Base-by-base conservation (phyloP, 1,140 invertebrate genomes). In the Ooceraea biroi region DNA sequence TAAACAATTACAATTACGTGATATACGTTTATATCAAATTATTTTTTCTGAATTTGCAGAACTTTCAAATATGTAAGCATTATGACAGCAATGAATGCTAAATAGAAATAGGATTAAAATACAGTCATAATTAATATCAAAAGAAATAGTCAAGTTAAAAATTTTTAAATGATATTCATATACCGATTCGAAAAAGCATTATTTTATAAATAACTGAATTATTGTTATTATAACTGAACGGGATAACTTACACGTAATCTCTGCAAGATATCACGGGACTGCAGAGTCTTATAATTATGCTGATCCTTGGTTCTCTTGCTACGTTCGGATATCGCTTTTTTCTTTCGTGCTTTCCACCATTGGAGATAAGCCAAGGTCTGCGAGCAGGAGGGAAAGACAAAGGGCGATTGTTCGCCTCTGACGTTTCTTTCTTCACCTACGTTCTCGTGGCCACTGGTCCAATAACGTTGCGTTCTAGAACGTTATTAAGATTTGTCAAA, bases 401-500 rank as follows among this genome's bases (percentile, higher is more conserved):
- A 94, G 17, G 92, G 91, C 12, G 91, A 89, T 80, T 89, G 90
- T 60, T 93, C 89, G 8, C 86, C 36, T 58, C 85, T 88, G 22
- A 91, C 78, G 68, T 91, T 86, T 85, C 68, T 89, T 17, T 84
- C 55, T 72, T 90, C 84, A 69, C 87, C 90, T 68, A 89, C 77
- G 58, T 90, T 84, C 71, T 93, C 89, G 58, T 91, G 91, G 58
- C 86, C 91, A 52, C 89, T 93, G 61, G 89, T 91, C 57, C 90
- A 90, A 68, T 92, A 92, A 63, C 92, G 85, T 82, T 61, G 87
- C 11, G 87, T 83, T 68, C 90, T 91, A 25, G 11, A 65, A 27
- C 27, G 3, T 66, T 25, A 22, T 19, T 5, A 68, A 65, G 52
- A 8, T 65, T 50, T 22, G 0, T 76, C n/a, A 1, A 41, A 41